Evolutionary conservation across 1,140 invertebrate genomes (phyloP).

Genomic region (Scaptodrosophila lebanonensis): DNA sequence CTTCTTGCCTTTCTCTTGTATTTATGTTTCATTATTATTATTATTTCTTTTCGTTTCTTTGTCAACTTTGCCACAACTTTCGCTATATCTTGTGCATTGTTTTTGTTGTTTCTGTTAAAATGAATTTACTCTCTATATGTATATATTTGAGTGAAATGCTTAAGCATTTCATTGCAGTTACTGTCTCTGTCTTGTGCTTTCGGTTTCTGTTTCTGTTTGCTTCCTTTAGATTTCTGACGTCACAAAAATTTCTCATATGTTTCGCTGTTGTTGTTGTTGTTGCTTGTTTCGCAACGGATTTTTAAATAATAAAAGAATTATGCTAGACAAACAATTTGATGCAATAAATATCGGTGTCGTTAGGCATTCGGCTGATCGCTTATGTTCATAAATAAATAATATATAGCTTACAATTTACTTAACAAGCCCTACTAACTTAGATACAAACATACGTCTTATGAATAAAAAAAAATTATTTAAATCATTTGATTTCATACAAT

Average conservation of each 20-base stretch:
- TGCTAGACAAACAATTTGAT: background rate
- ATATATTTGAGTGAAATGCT: too few species aligned
- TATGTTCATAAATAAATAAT: constrained; percentile 39
- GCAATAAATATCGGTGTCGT: background rate
- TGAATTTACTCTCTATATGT: constrained; percentile 16
- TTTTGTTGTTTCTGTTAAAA: background rate
- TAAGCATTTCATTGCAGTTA: too few species aligned
- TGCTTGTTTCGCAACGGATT: constrained; percentile 64
- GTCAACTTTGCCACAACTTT: too few species aligned
- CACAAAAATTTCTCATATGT: constrained; percentile 68
- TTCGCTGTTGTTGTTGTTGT: constrained; percentile 40
- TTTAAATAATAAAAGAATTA: constrained; percentile 53
- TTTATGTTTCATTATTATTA: too few species aligned
- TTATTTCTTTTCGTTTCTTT: too few species aligned
- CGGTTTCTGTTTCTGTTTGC: constrained; percentile 16
- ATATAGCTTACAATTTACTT: constrained; percentile 29
- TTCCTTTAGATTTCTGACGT: constrained; percentile 68
- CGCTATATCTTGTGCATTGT: too few species aligned
- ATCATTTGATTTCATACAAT: constrained; percentile 10
- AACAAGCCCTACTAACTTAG: constrained; percentile 30
- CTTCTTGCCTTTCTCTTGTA: constrained; percentile 2
- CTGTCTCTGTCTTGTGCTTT: constrained; percentile 22
- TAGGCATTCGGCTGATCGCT: background rate
- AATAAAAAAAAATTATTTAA: constrained; percentile 6
- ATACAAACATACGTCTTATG: constrained; percentile 10